A percentile compares a stretch with the other conserved stretches of the same genome.
phyloP scores from a whole-genome alignment of 1,140 invertebrate species.

The Drosophila persimilis region DNA sequence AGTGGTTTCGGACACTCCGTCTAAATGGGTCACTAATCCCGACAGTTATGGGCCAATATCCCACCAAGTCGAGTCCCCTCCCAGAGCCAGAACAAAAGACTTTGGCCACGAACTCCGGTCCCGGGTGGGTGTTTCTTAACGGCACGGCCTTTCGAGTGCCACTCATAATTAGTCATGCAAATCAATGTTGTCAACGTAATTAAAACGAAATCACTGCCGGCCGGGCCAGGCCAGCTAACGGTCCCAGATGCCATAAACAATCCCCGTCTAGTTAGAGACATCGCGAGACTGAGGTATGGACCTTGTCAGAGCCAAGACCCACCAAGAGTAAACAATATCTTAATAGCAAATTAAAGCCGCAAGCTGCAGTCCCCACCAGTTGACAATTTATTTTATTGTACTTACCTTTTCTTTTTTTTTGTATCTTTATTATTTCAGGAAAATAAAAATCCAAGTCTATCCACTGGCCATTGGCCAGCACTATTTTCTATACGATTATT shows the following conservation, averaged over 20 bases:
- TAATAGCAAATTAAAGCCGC: constrained; percentile 77
- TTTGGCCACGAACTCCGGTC: constrained; percentile 47
- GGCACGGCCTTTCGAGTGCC: background rate
- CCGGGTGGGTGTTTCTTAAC: constrained; percentile 27
- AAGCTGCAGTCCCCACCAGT: constrained; percentile 40
- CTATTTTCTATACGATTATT: constrained; percentile 58
- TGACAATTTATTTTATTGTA: constrained; percentile 44
- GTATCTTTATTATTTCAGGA: constrained; percentile 48
- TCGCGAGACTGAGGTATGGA: constrained; percentile 5
- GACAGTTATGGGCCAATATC: constrained; percentile 70
- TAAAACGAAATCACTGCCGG: constrained; percentile 69
- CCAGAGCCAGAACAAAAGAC: constrained; percentile 62
- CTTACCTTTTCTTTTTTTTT: constrained; percentile 13
- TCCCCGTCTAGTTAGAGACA: constrained; percentile 6
- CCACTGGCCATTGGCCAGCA: constrained; percentile 52
- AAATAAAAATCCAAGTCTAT: constrained; percentile 58
- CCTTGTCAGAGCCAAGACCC: constrained; percentile 15
- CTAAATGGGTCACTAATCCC: constrained; percentile 74
- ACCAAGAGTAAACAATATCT: constrained; percentile 70
- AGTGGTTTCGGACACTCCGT: constrained; percentile 23
- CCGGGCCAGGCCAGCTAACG: constrained; percentile 46
- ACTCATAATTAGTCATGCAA: constrained; percentile 75
- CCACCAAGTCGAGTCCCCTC: background rate
- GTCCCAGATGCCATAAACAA: constrained; percentile 63
- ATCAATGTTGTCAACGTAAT: constrained; percentile 76